phyloP scores from a whole-genome alignment of 2,797 vertebrate species.

The Neosilurus hyrtlii region DNA sequence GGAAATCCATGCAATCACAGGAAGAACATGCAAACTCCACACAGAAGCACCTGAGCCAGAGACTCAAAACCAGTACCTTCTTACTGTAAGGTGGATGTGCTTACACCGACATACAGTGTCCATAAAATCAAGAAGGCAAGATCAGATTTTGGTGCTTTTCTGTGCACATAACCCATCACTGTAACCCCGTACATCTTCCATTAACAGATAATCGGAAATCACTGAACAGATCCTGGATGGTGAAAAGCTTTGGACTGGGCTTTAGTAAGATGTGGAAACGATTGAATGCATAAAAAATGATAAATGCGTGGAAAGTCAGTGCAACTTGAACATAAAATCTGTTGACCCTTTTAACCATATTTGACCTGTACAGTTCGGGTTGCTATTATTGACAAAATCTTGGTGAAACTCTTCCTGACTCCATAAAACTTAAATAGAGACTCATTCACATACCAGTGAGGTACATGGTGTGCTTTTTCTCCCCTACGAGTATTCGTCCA shows the following conservation, averaged over 20 bases:
- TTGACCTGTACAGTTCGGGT: background rate
- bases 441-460: conserved; percentile 42
- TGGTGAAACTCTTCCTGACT: conserved; percentile 19
- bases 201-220: background rate
- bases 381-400: conserved; percentile 36
- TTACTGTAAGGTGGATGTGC: too few relatives aligned
- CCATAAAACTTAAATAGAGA: conserved; percentile 24
- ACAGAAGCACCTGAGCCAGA: too few relatives aligned
- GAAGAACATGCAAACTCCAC: too few relatives aligned
- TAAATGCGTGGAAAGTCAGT: conserved; percentile 11
- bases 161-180: background rate
- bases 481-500: conserved; percentile 6
- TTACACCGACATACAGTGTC: too few relatives aligned
- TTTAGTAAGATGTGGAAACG: conserved; percentile 34
- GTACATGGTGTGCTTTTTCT: conserved; percentile 26
- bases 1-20: too few relatives aligned
- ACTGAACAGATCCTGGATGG: background rate
- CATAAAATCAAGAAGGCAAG: too few relatives aligned
- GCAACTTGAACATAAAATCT: background rate
- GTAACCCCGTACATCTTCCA: too few relatives aligned
- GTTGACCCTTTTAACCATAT: conserved; percentile 19
- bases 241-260: background rate
- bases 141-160: too few relatives aligned
- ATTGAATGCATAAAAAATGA: background rate
- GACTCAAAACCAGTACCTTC: too few relatives aligned